Evolutionary conservation across 1,140 invertebrate species (phyloP).

Genomic region (Zaprionus africanus): DNA sequence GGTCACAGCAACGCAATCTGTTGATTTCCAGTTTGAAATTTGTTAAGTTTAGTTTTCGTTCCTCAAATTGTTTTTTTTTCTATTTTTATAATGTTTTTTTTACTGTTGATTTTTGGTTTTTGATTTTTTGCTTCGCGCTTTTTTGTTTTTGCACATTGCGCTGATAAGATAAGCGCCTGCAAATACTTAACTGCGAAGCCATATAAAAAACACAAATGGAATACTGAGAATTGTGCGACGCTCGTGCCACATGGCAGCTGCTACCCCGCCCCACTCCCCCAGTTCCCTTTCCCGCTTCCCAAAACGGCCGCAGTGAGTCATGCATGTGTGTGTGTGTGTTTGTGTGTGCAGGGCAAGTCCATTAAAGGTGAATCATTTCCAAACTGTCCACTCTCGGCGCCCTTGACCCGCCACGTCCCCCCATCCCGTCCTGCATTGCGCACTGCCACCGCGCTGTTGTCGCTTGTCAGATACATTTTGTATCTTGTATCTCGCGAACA

Average conservation of each 20-base stretch:
- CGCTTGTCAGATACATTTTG: slow-evolving; percentile 29
- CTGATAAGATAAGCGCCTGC: slow-evolving; percentile 44
- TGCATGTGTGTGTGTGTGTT: background rate
- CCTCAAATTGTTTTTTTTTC: background rate
- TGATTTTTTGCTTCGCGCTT: background rate
- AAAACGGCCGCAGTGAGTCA: background rate
- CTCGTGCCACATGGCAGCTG: slow-evolving; percentile 28
- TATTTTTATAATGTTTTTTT: background rate
- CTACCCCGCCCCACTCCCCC: background rate
- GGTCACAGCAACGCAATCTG: slow-evolving; percentile 24
- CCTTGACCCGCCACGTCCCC: slow-evolving; percentile 36
- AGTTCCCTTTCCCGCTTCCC: background rate
- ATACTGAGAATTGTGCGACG: slow-evolving; percentile 22
- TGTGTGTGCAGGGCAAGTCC: slow-evolving; percentile 12
- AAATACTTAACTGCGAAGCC: slow-evolving; percentile 25
- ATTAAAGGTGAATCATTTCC: slow-evolving; percentile 49
- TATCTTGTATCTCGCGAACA: slow-evolving; percentile 37
- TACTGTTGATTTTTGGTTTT: slow-evolving; percentile 1
- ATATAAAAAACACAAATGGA: slow-evolving; percentile 19
- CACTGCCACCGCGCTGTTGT: background rate
- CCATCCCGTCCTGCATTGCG: background rate
- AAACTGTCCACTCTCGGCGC: slow-evolving; percentile 16
- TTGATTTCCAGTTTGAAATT: slow-evolving; percentile 13
- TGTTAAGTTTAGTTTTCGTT: slow-evolving; percentile 17
- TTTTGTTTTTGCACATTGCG: slow-evolving; percentile 38